These are phyloP conservation scores for Neopelma chrysocephalum DNA, from an alignment of 2,797 vertebrate genomes.

Conservation along the genomic window DNA sequence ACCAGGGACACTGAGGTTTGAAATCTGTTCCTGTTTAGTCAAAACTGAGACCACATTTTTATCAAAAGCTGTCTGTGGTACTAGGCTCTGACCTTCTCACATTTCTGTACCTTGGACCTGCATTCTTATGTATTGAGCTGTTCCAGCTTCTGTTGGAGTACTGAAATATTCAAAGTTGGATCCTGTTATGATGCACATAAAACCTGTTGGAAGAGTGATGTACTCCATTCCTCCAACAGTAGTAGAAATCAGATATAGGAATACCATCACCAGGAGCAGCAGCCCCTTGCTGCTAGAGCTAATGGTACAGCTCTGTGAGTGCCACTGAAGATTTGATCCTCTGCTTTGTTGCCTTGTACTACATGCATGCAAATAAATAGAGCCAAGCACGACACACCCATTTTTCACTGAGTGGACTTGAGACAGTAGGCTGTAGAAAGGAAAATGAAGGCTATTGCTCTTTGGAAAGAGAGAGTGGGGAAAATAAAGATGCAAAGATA, in stretches of 20 bases:
- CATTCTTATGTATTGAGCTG: not conserved
- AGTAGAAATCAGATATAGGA: not conserved
- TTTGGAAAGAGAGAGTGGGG: not conserved
- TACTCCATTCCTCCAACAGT: not conserved
- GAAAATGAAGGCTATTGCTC: not conserved
- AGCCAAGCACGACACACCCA: not conserved
- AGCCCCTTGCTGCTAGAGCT: not conserved
- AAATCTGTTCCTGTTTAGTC: not conserved
- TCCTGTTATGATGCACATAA: not conserved
- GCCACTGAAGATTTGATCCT: not conserved
- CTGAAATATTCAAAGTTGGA: not conserved
- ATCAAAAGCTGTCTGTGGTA: not conserved
- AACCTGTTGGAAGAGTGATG: not conserved
- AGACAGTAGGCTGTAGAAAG: not conserved
- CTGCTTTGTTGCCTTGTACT: not conserved
- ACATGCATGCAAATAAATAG: not conserved
- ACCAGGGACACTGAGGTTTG: not conserved
- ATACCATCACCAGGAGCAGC: not conserved
- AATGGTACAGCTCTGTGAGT: not conserved
- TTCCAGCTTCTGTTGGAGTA: not conserved
- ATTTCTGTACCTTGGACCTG: not conserved
- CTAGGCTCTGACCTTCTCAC: not conserved
- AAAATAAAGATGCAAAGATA: slow-evolving; percentile 4
- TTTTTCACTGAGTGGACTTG: not conserved
- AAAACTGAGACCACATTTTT: not conserved